A percentile compares a stretch with the other conserved stretches of the same genome.
phyloP scores from a whole-genome alignment of 2,113 vertebrate species.

The Lepus americanus region DNA sequence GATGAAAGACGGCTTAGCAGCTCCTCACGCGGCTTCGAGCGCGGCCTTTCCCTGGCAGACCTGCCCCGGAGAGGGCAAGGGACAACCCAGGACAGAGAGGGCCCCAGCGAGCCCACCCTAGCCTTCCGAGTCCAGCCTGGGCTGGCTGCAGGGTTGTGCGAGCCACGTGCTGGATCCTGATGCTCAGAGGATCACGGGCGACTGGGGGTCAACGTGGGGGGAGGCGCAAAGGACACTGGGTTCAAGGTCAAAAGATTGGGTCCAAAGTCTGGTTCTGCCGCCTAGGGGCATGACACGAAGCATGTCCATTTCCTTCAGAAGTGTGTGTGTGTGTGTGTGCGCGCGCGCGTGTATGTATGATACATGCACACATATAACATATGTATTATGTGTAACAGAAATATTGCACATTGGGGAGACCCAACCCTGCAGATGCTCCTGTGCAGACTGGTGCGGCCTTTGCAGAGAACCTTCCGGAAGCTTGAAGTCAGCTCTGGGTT shows the following conservation, averaged over 20 bases:
- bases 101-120: conserved; percentile 51
- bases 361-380: neutral
- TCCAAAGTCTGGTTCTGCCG: neutral
- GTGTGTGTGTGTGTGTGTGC: neutral
- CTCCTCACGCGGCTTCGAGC: conserved; percentile 86
- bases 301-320: neutral
- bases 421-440: no score
- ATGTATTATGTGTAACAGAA: neutral
- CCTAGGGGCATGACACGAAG: neutral
- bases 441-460: no score
- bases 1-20: conserved; percentile 88
- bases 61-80: conserved; percentile 76
- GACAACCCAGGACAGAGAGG: conserved; percentile 67
- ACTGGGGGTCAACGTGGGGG: neutral
- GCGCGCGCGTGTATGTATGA: neutral
- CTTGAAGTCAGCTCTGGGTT: no score
- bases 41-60: conserved; percentile 80
- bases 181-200: neutral
- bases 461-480: no score
- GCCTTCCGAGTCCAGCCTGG: neutral
- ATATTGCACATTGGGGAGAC: no score
- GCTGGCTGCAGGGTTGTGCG: neutral
- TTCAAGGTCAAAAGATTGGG: neutral
- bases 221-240: neutral
- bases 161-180: neutral